Evolutionary conservation across 2,113 vertebrate species (phyloP).

Genomic region (Solea solea): DNA sequence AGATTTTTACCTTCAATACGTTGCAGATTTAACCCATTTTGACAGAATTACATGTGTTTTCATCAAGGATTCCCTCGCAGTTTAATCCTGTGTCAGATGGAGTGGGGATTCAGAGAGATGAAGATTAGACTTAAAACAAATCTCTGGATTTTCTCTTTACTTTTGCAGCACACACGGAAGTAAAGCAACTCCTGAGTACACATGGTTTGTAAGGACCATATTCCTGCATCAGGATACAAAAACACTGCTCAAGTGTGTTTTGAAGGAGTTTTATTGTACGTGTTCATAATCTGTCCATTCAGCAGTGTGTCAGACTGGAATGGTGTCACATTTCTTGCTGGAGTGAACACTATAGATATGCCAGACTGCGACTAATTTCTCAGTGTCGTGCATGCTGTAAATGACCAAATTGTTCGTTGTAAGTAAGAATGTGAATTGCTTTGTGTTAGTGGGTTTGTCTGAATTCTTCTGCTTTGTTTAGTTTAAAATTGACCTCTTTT

Average conservation of each 20-base stretch:
- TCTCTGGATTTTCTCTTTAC: background rate
- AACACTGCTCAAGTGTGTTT: background rate
- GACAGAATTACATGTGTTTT: conserved; percentile 11
- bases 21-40: background rate
- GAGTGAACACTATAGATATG: conserved; percentile 13
- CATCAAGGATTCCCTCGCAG: conserved; percentile 10
- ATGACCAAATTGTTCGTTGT: conserved; percentile 52
- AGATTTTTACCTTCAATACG: background rate
- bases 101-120: background rate
- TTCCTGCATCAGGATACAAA: background rate
- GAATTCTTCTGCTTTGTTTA: background rate
- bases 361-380: conserved; percentile 28
- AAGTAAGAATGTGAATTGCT: conserved; percentile 24
- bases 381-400: conserved; percentile 17
- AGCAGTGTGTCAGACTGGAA: conserved; percentile 28
- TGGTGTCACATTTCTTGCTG: background rate
- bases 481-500: background rate
- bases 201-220: background rate
- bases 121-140: conserved; percentile 29
- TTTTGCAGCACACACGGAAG: background rate
- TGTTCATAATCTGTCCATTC: conserved; percentile 39
- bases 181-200: conserved; percentile 13
- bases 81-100: conserved; percentile 13
- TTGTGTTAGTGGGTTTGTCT: conserved; percentile 1
- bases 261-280: background rate